Conservation (phyloP, 2,797 vertebrate genomes). For the Capromys pilorides region DNA sequence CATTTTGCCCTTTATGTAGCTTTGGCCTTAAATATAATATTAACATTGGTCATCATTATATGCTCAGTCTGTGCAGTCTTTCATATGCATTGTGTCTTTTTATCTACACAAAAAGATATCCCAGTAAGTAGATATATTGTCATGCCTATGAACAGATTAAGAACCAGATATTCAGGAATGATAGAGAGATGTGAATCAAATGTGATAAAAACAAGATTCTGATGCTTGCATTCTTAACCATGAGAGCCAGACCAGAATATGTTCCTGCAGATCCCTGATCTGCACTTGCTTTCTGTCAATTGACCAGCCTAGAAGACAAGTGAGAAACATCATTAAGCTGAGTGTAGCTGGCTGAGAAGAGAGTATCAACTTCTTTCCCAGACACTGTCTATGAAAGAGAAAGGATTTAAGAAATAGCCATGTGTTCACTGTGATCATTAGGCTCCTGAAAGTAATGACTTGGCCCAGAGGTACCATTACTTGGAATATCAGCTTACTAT, state of each 20-base stretch:
- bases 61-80: background rate
- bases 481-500: conserved; percentile 50
- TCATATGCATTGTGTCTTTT: background rate
- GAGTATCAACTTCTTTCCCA: background rate
- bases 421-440: conserved; percentile 61
- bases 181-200: accelerated
- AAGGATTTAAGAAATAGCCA: conserved; percentile 41
- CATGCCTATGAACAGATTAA: background rate
- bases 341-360: background rate
- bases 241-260: background rate
- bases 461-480: conserved; percentile 66
- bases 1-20: background rate
- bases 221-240: background rate
- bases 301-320: background rate
- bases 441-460: conserved; percentile 68
- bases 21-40: conserved; percentile 19
- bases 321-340: background rate
- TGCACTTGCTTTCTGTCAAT: background rate
- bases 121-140: background rate
- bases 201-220: background rate
- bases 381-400: background rate
- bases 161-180: background rate
- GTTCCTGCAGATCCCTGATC: no score
- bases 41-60: background rate
- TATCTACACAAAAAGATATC: background rate